These are phyloP conservation scores for Sialia sialis DNA, from an alignment of 2,113 vertebrate species.

Conservation along the genomic window DNA sequence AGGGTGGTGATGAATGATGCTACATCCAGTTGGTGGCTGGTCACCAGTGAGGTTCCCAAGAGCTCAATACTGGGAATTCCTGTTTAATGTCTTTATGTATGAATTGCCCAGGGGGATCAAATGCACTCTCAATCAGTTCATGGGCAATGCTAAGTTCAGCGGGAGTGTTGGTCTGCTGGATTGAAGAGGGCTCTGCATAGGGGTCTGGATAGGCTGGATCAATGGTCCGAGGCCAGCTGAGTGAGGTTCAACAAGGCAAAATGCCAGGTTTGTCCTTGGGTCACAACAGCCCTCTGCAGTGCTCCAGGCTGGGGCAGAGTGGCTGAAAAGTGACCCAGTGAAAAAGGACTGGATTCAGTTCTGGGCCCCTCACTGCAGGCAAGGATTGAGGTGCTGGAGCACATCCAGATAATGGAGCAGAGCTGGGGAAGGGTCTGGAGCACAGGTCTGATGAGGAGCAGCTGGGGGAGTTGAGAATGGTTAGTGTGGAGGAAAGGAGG, in stretches of 20 bases:
- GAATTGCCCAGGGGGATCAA: rapidly evolving
- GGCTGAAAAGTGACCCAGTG: neutral
- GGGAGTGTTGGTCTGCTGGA: neutral
- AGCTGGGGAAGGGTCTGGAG: neutral
- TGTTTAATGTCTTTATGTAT: neutral
- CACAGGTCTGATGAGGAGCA: neutral
- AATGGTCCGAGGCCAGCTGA: neutral
- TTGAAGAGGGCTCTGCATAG: neutral
- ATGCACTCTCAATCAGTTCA: no score
- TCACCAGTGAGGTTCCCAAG: neutral
- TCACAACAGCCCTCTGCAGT: neutral
- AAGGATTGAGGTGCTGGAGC: neutral
- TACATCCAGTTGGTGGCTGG: no score
- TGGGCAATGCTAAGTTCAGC: rapidly evolving
- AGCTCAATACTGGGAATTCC: neutral
- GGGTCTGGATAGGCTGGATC: neutral
- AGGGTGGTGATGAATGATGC: neutral
- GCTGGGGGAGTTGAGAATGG: neutral
- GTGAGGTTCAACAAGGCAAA: neutral
- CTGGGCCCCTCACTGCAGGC: neutral
- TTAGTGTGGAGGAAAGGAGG: neutral
- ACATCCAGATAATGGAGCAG: neutral
- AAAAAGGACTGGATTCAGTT: neutral
- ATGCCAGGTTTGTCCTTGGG: no score
- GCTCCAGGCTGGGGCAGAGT: neutral